Evolutionary conservation across 2,888 invertebrate species (phyloP).

Genomic region (Panorpa germanica): DNA sequence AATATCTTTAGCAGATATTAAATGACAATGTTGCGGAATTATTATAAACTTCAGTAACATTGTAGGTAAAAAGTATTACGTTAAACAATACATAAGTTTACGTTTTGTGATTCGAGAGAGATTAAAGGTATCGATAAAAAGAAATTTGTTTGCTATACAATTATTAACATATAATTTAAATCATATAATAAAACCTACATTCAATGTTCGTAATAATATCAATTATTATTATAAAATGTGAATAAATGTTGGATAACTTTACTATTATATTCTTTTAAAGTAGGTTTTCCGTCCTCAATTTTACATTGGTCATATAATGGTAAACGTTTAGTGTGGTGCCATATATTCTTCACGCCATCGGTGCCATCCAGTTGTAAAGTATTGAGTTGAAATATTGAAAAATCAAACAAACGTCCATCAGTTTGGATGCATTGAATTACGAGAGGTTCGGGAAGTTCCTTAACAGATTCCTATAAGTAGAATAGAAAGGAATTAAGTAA

Average conservation of each 20-base stretch:
- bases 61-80: too few relatives aligned
- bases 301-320: conserved; percentile 43
- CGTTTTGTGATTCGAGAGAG: too few relatives aligned
- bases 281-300: conserved; percentile 43
- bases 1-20: too few relatives aligned
- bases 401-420: conserved; percentile 58
- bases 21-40: too few relatives aligned
- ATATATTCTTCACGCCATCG: conserved; percentile 51
- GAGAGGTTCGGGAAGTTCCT: conserved; percentile 54
- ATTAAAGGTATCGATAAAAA: too few relatives aligned
- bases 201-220: too few relatives aligned
- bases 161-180: too few relatives aligned
- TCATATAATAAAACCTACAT: too few relatives aligned
- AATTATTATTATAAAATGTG: conserved; percentile 57
- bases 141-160: too few relatives aligned
- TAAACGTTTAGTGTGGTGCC: conserved; percentile 49
- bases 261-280: conserved; percentile 55
- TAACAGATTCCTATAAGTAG: conserved; percentile 32
- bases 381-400: conserved; percentile 70
- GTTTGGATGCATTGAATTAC: conserved; percentile 69
- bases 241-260: conserved; percentile 58
- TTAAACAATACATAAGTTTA: too few relatives aligned
- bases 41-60: too few relatives aligned
- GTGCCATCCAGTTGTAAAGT: conserved; percentile 44
- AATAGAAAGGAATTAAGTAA: conserved; percentile 8